Percentiles rank a stretch among this genome's conserved stretches.
These are phyloP conservation scores for Drosophila conformis DNA, from an alignment of 2,888 invertebrate species.

Conservation along the genomic window DNA sequence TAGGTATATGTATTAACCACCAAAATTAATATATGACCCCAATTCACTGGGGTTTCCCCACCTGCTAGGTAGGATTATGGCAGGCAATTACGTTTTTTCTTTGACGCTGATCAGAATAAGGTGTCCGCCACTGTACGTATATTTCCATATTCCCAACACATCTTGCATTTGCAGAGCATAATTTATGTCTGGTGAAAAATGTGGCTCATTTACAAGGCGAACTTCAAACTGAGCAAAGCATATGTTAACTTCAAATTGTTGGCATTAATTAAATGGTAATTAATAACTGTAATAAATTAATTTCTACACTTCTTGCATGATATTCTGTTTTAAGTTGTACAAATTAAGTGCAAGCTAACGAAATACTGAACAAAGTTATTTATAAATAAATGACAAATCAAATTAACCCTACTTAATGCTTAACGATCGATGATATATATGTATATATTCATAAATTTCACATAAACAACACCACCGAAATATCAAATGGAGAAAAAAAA, in stretches of 20 bases:
- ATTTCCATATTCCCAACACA: background rate
- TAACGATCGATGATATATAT: constrained; percentile 21
- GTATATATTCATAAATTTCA: constrained; percentile 24
- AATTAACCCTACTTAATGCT: background rate
- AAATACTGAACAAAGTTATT: background rate
- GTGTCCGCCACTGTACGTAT: no score
- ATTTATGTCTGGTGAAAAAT: constrained; percentile 3
- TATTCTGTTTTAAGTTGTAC: background rate
- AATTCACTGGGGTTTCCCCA: no score
- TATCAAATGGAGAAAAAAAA: background rate
- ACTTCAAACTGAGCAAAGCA: background rate
- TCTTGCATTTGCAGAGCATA: background rate
- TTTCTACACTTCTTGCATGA: background rate
- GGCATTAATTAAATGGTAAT: background rate
- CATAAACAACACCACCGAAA: constrained; percentile 22
- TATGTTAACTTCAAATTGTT: background rate
- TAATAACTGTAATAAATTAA: constrained; percentile 1
- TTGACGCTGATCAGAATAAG: no score
- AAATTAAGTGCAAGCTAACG: background rate
- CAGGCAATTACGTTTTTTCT: no score
- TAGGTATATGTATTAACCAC: no score
- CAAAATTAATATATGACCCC: no score
- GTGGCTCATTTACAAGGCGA: constrained; percentile 8
- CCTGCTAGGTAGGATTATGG: no score
- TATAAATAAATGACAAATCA: constrained; percentile 28